A percentile compares a stretch with the other conserved stretches of the same genome.
phyloP scores from a whole-genome alignment of 2,113 vertebrate genomes.

The human (Homo sapiens) region DNA sequence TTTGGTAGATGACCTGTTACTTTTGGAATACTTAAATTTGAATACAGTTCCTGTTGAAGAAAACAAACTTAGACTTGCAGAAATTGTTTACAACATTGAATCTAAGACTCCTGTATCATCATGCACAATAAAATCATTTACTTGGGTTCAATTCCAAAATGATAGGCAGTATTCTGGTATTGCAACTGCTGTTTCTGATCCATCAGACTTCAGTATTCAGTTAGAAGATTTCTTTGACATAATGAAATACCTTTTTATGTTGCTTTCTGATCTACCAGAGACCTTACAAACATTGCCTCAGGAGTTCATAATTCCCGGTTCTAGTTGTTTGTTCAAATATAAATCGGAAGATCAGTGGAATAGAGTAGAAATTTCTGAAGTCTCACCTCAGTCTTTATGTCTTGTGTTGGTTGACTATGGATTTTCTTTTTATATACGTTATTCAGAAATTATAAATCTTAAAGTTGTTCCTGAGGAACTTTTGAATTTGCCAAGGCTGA shows the following conservation, averaged over 20 bases:
- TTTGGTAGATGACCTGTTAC: slow-evolving; percentile 72
- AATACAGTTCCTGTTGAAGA: background rate
- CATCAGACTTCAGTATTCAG: slow-evolving; percentile 88
- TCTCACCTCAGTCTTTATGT: slow-evolving; percentile 74
- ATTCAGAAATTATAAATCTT: slow-evolving; percentile 79
- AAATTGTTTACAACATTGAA: background rate
- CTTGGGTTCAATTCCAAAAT: slow-evolving; percentile 77
- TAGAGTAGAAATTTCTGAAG: slow-evolving; percentile 87
- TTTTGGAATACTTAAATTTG: slow-evolving; percentile 73
- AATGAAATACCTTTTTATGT: slow-evolving; percentile 82
- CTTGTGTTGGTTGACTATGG: slow-evolving; percentile 90
- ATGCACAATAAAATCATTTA: slow-evolving; percentile 53
- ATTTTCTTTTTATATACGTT: slow-evolving; percentile 79
- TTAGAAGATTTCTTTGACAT: slow-evolving; percentile 83
- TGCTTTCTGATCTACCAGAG: slow-evolving; percentile 84
- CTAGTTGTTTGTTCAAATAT: slow-evolving; percentile 85
- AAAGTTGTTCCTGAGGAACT: slow-evolving; percentile 85
- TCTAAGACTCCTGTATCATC: background rate
- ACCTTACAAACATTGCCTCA: slow-evolving; percentile 80
- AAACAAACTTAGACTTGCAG: background rate
- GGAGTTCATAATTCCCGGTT: slow-evolving; percentile 81
- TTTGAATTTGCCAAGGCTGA: slow-evolving; percentile 82
- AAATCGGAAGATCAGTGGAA: slow-evolving; percentile 85
- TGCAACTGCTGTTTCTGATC: slow-evolving; percentile 84
- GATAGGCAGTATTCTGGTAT: slow-evolving; percentile 82